Evolutionary conservation across 2,888 invertebrate genomes (phyloP).

Genomic region (Drosophila planitibia): DNA sequence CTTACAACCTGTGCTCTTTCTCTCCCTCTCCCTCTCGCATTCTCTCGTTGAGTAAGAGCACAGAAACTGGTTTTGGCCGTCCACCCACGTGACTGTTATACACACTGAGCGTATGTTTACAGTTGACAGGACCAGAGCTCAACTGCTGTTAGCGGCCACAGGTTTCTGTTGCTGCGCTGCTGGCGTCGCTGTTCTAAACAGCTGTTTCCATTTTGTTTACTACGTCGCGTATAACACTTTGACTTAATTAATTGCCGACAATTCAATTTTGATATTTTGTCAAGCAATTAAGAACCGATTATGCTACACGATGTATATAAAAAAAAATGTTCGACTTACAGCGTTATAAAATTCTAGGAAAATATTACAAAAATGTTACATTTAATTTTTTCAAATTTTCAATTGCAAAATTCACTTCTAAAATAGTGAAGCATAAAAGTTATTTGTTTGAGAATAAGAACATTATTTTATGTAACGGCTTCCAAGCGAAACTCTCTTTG

Average conservation of each 20-base stretch:
- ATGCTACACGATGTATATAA: not conserved
- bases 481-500: slow-evolving; percentile 7
- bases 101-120: slow-evolving; percentile 22
- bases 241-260: slow-evolving; percentile 18
- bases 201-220: slow-evolving; percentile 60
- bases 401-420: not conserved
- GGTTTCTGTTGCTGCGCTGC: slow-evolving; percentile 62
- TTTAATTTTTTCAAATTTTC: not conserved
- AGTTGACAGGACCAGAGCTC: slow-evolving; percentile 42
- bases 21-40: not conserved
- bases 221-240: slow-evolving; percentile 50
- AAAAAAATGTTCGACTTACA: not conserved
- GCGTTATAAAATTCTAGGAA: not conserved
- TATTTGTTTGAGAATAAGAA: slow-evolving; percentile 11
- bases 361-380: no score
- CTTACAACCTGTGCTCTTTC: slow-evolving; percentile 20
- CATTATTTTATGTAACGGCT: not conserved
- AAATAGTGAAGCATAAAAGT: not conserved
- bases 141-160: slow-evolving; percentile 68
- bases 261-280: slow-evolving; percentile 17
- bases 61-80: slow-evolving; percentile 32
- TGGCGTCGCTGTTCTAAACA: slow-evolving; percentile 41
- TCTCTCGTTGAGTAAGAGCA: not conserved
- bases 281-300: not conserved
- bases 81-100: slow-evolving; percentile 60